These are phyloP conservation scores for Heloderma charlesbogerti DNA, from an alignment of 2,113 vertebrate genomes.

Conservation along the genomic window DNA sequence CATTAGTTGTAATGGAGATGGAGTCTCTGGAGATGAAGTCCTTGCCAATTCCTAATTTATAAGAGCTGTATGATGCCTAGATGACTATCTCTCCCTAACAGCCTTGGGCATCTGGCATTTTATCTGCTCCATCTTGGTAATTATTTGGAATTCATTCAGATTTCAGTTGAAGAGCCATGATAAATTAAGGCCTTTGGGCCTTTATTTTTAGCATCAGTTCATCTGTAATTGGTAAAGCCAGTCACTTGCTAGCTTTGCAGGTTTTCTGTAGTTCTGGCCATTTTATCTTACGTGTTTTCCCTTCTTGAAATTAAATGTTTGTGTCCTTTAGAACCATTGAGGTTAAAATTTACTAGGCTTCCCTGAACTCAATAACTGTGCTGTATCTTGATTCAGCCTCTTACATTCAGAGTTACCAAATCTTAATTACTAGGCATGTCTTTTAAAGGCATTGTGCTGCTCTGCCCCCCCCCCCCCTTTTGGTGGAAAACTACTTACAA, in stretches of 20 bases:
- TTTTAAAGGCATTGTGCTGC: background rate
- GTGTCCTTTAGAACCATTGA: background rate
- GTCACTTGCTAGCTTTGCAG: background rate
- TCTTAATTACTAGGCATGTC: background rate
- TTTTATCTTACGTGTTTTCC: background rate
- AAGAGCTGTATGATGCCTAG: background rate
- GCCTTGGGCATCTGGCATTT: background rate
- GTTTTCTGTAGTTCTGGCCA: background rate
- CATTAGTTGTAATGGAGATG: slow-evolving; percentile 65
- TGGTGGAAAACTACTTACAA: background rate
- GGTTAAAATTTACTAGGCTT: background rate
- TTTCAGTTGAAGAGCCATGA: background rate
- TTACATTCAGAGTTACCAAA: background rate
- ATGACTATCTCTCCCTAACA: background rate
- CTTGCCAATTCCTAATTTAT: slow-evolving; percentile 57
- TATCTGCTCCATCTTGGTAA: background rate
- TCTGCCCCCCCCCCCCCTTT: background rate
- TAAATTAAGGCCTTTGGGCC: background rate
- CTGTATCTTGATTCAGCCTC: background rate
- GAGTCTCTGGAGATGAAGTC: slow-evolving; percentile 36
- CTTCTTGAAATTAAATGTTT: background rate
- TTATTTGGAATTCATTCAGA: background rate
- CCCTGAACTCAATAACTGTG: background rate
- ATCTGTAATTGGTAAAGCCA: background rate
- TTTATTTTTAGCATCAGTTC: background rate